Evolutionary conservation across 2,888 invertebrate genomes (phyloP).

Genomic region (Acrobasis repandana): DNA sequence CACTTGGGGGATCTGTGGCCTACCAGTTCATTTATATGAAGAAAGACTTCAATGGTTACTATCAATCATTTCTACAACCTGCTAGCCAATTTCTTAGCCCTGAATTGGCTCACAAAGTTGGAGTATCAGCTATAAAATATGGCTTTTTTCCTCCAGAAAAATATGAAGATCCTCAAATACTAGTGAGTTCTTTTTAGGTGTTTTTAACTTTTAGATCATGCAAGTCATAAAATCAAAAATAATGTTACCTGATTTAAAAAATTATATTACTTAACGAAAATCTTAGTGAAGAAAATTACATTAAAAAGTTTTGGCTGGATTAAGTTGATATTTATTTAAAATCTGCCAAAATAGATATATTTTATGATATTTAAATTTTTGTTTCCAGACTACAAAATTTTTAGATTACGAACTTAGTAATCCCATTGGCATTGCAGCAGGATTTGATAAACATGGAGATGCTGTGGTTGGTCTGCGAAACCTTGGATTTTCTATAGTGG

Average conservation of each 20-base stretch:
- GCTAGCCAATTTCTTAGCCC: slow-evolving; percentile 87
- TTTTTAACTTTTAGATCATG: background rate
- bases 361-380: slow-evolving; percentile 24
- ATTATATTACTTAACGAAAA: background rate
- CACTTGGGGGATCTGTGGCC: slow-evolving; percentile 84
- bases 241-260: background rate
- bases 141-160: slow-evolving; percentile 85
- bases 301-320: too few species aligned
- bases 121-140: slow-evolving; percentile 89
- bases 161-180: slow-evolving; percentile 83
- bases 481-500: slow-evolving; percentile 97
- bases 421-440: slow-evolving; percentile 98
- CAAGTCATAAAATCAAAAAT: background rate
- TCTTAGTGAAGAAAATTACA: too few species aligned
- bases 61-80: slow-evolving; percentile 88
- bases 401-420: slow-evolving; percentile 89
- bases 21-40: slow-evolving; percentile 88
- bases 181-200: slow-evolving; percentile 76
- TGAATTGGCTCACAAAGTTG: slow-evolving; percentile 92
- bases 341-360: too few species aligned
- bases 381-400: slow-evolving; percentile 85
- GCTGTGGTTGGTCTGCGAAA: slow-evolving; percentile 91
- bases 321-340: too few species aligned
- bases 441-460: slow-evolving; percentile 99
- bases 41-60: slow-evolving; percentile 91